These are phyloP conservation scores for Rhea americana DNA, from an alignment of 2,113 vertebrate species.

Conservation along the genomic window DNA sequence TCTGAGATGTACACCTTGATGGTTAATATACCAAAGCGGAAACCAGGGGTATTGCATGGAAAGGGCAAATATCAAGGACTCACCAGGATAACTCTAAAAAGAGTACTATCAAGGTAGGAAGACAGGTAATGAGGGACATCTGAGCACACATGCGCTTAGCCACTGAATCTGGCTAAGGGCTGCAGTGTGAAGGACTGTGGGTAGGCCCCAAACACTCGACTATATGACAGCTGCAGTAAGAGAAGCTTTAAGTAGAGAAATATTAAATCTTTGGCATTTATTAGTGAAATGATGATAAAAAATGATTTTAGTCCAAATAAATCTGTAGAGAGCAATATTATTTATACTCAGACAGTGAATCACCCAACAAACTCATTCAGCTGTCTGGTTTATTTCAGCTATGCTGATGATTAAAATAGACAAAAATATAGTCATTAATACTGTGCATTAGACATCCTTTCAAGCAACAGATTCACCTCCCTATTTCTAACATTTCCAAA, in stretches of 20 bases:
- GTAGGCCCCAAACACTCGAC: not conserved
- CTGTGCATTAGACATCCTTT: not conserved
- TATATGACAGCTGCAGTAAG: not conserved
- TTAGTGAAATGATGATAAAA: conserved; percentile 11
- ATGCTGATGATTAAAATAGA: not conserved
- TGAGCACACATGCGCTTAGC: not conserved
- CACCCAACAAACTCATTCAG: not conserved
- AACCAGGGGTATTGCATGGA: not conserved
- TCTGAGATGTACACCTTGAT: not conserved
- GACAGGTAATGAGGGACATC: not conserved
- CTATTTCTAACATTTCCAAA: not conserved
- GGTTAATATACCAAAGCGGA: not conserved
- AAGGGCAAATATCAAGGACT: not conserved
- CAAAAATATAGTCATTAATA: not conserved
- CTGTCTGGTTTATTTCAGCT: not conserved
- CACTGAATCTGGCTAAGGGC: not conserved
- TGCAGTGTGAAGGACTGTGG: not conserved
- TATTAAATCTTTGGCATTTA: not conserved
- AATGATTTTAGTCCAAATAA: not conserved
- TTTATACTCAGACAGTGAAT: not conserved
- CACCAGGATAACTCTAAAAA: not conserved
- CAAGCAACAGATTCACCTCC: not conserved
- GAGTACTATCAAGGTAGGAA: accelerated
- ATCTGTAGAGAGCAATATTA: not conserved
- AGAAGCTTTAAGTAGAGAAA: not conserved